Percentiles rank a stretch among this genome's conserved stretches.
Conservation (phyloP, 2,113 vertebrate species). For the Zosterops japonicus region DNA sequence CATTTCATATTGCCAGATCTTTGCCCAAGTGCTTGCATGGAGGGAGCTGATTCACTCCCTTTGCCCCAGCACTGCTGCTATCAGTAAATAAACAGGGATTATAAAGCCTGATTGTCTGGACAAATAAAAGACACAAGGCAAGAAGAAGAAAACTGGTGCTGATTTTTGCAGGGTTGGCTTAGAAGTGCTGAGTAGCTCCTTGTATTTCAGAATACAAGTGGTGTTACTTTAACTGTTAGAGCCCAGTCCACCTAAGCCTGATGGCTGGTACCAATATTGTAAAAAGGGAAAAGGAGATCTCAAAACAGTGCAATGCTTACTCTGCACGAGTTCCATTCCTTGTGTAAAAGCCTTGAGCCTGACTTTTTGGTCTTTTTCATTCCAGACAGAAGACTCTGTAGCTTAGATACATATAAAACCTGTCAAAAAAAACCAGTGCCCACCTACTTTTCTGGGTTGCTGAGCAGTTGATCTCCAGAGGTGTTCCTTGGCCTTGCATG, state of each 20-base stretch:
- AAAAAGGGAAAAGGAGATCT: background rate
- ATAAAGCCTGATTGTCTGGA: background rate
- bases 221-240: background rate
- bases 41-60: background rate
- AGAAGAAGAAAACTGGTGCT: background rate
- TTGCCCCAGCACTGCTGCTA: background rate
- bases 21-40: background rate
- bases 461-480: background rate
- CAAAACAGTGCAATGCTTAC: background rate
- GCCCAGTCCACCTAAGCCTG: background rate
- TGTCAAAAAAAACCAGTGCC: background rate
- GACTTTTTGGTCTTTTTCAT: background rate
- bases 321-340: background rate
- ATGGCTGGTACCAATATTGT: background rate
- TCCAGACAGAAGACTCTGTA: background rate
- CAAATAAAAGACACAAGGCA: background rate
- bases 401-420: background rate
- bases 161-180: background rate
- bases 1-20: background rate
- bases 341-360: background rate
- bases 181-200: background rate
- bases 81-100: background rate
- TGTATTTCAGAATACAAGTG: background rate
- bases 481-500: background rate
- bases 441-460: background rate